Evolutionary conservation across 2,888 invertebrate species (phyloP), one percentile per base, ranked within the genome.

Genomic region (Athetis lepigone): DNA sequence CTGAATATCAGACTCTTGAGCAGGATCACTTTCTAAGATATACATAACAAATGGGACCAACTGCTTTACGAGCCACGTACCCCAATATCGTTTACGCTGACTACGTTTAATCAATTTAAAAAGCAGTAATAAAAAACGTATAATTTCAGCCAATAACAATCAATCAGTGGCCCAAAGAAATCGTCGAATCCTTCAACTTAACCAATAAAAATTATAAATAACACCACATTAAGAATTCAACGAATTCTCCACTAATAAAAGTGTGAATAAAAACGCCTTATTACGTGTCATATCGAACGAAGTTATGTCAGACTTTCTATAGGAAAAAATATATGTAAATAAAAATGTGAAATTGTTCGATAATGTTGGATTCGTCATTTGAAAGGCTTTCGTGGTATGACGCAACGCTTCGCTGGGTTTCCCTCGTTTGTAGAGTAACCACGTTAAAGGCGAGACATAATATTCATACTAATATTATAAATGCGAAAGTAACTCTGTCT

Each of bases 311-410:
- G 73, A 51, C 72, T 75, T 79, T 79, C 75, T 73, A 80, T 58
- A 65, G 58, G 50, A 33, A 59, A 47, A 56, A 75, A 60, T 52
- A 39, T 21, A 21, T 59, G 29, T 9, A 2, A 2, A 7, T 9
- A 5, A 27, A 8, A 67, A 36, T 33, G 39, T 49, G 62, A 78
- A 75, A 79, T 75, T 74, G 55, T 63, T 51, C 49, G 60, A 43
- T 62, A 79, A 67, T 66, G 46, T 43, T 33, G 58, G 70, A 72
- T 69, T 21, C 49, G 61, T 75, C 70, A 64, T 63, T 67, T 18
- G 75, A 79, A 71, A 79, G 71, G 8, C 66, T 80, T 75, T 80
- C 52, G 60, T 58, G 46, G 11, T 25, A 18, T 77, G 67, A 70
- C 58, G 71, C 19, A 73, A 70, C 23, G 39, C 36, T 23, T 9